Conservation (phyloP, 2,888 invertebrate genomes). For the Pachycephus smyrnensis region DNA sequence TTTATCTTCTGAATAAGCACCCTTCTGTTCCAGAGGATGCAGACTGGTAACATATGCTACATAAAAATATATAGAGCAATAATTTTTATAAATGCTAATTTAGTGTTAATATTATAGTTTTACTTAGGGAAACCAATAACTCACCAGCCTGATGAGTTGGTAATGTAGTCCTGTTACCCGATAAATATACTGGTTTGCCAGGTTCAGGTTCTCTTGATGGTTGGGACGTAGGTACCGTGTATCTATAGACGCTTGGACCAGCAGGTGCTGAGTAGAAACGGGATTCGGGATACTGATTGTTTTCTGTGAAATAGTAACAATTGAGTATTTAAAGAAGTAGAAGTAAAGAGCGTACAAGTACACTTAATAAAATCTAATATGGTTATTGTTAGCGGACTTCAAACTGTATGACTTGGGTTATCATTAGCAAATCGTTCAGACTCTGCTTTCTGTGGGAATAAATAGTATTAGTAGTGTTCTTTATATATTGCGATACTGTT, state of each 20-base stretch:
- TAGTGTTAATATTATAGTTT: neutral
- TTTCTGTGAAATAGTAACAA: conserved; percentile 48
- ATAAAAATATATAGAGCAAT: conserved; percentile 15
- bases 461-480: neutral
- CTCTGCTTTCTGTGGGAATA: neutral
- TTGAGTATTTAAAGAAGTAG: neutral
- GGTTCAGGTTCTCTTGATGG: conserved; percentile 56
- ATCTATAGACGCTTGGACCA: conserved; percentile 64
- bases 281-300: conserved; percentile 64
- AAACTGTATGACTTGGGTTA: neutral
- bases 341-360: neutral
- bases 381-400: neutral
- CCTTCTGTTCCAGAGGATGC: conserved; percentile 64
- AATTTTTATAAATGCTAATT: neutral
- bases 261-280: conserved; percentile 61
- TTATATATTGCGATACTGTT: neutral
- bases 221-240: conserved; percentile 59
- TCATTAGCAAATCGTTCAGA: neutral
- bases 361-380: neutral
- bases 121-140: neutral
- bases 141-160: conserved; percentile 58
- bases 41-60: conserved; percentile 60
- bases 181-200: conserved; percentile 57
- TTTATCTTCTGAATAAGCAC: conserved; percentile 65
- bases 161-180: conserved; percentile 52